Evolutionary conservation across 2,888 invertebrate genomes (phyloP), one percentile per base, ranked within the genome.

Genomic region (Polia nebulosa): DNA sequence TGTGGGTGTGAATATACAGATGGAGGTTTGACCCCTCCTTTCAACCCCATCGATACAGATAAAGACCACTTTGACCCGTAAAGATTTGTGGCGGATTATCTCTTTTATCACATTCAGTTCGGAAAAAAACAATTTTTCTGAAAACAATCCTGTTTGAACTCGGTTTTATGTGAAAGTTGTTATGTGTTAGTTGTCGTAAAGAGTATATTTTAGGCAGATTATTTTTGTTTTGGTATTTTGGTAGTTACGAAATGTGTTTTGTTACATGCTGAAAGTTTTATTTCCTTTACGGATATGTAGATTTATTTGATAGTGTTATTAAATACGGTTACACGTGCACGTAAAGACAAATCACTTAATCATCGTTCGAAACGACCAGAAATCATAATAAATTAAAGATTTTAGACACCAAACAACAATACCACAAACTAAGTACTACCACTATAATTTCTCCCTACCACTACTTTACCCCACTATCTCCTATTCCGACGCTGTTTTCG

Each of bases 21-120:
- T 64, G 65, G 59, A 56, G 51, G 61, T 63, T 71, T 75, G 60
- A 78, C 72, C 79, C 60, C 76, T 65, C 72, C 45, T 59, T 72
- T 67, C 59, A 66, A 72, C 73, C 83, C 76, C 76, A 83, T 78
- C 83, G 76, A 81, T 78, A 81, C 78, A 78, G 83, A 82, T 82
- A 80, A 78, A 80, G 60, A 72, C 67, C 61, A 73, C 71, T 80
- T 66, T 78, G 78, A 83, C 81, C 83, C 74, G 49, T 51, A 74
- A 83, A 78, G 81, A 83, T 83, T 81, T 78, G 78, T 71, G 73
- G 81, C 27, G 66, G 61, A 76, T 82, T 75, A 79, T 80, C 65
- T 74, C 58, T 72, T 76, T 73, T 76, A 63, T 83, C 67, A 66
- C 59, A 62, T 60, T 60, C 44, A 55, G 66, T 62, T 64, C 15